These are phyloP conservation scores for Loriculus beryllinus DNA, from an alignment of 2,797 vertebrate genomes.

Conservation along the genomic window DNA sequence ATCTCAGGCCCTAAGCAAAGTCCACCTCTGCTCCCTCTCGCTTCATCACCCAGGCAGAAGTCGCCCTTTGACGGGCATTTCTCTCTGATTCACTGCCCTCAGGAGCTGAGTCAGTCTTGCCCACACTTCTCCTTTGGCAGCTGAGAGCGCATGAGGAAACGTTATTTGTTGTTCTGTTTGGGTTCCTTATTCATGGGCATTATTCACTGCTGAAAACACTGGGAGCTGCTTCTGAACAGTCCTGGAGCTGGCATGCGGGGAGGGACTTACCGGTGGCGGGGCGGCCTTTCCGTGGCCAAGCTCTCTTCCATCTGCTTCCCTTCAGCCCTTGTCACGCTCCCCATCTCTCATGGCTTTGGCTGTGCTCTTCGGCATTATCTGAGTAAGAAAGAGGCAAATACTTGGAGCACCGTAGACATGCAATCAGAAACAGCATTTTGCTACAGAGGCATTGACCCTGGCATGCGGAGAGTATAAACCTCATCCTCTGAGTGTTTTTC, in stretches of 20 bases:
- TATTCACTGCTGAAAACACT: neutral
- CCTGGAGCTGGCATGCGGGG: neutral
- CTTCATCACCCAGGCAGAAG: neutral
- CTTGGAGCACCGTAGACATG: neutral
- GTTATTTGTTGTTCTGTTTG: neutral
- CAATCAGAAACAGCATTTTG: neutral
- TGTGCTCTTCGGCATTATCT: slow-evolving; percentile 44
- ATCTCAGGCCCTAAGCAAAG: neutral
- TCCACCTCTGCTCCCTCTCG: neutral
- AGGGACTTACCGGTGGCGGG: neutral
- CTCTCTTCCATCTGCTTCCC: slow-evolving; percentile 26
- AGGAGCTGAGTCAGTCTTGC: neutral
- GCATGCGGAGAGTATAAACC: neutral
- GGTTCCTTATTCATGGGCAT: neutral
- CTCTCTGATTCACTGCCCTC: neutral
- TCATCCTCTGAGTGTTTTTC: neutral
- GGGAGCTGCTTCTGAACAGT: neutral
- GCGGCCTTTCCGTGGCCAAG: neutral
- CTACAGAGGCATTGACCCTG: neutral
- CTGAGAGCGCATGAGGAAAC: neutral
- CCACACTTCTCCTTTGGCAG: neutral
- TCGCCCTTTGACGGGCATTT: neutral
- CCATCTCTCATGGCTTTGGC: neutral
- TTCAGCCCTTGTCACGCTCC: slow-evolving; percentile 24
- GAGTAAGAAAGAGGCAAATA: neutral